Evolutionary conservation across 2,113 vertebrate genomes (phyloP).

Genomic region (Labeo rohita): DNA sequence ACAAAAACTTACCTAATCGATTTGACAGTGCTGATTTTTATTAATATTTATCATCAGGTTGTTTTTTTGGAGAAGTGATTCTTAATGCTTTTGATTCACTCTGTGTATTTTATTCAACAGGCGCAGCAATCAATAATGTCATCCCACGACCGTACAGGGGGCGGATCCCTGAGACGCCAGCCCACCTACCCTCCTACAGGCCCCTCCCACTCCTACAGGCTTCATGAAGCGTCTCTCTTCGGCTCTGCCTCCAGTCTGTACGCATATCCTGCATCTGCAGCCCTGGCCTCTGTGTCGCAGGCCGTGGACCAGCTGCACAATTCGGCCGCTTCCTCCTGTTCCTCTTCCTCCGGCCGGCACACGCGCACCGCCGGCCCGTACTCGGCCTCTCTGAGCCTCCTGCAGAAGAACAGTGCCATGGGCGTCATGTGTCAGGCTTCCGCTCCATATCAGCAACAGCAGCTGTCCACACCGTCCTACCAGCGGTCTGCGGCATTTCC

Average conservation of each 20-base stretch:
- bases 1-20: too few species aligned
- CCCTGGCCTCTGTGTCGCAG: constrained; percentile 89
- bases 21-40: too few species aligned
- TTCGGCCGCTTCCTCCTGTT: constrained; percentile 77
- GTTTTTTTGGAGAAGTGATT: background rate
- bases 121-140: constrained; percentile 86
- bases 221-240: constrained; percentile 89
- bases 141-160: constrained; percentile 80
- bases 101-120: constrained; percentile 70
- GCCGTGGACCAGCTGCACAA: constrained; percentile 92
- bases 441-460: constrained; percentile 85
- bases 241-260: constrained; percentile 90
- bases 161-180: constrained; percentile 84
- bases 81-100: background rate
- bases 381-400: constrained; percentile 86
- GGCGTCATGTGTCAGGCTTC: constrained; percentile 77
- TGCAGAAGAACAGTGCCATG: constrained; percentile 85
- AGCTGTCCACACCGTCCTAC: constrained; percentile 79
- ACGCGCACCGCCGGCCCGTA: constrained; percentile 73
- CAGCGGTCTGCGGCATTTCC: constrained; percentile 84
- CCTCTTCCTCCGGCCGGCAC: constrained; percentile 84
- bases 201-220: constrained; percentile 88
- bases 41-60: too few species aligned
- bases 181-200: constrained; percentile 85
- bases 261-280: constrained; percentile 89